A percentile compares a stretch with the other conserved stretches of the same genome.
phyloP scores from a whole-genome alignment of 2,113 vertebrate genomes.

The Galeopterus variegatus region DNA sequence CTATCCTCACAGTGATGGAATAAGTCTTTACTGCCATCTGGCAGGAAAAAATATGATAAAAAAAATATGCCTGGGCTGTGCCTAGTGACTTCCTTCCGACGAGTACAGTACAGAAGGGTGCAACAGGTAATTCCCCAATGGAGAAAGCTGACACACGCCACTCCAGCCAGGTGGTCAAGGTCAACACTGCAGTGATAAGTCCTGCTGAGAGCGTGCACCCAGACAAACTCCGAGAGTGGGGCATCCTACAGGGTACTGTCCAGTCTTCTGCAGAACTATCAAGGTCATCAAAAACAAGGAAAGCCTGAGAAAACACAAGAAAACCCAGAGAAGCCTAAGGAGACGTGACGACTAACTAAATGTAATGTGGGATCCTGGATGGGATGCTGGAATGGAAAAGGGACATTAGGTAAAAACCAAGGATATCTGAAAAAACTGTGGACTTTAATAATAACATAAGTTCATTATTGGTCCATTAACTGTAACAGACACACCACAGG shows the following conservation, averaged over 20 bases:
- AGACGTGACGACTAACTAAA: neutral
- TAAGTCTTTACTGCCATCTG: neutral
- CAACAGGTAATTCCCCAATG: neutral
- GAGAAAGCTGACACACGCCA: neutral
- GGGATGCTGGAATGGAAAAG: too few species aligned
- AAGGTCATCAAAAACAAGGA: neutral
- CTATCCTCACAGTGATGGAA: neutral
- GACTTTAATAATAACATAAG: neutral
- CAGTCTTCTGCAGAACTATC: neutral
- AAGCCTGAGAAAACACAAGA: neutral
- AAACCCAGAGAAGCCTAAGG: neutral
- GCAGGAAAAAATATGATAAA: neutral
- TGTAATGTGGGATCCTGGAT: too few species aligned
- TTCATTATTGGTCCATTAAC: neutral
- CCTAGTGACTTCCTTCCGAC: neutral
- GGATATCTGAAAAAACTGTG: neutral
- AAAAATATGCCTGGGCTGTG: neutral
- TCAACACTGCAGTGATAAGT: neutral
- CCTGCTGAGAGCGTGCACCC: accelerated
- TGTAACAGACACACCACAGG: neutral
- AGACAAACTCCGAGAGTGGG: neutral
- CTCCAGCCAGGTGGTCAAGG: neutral
- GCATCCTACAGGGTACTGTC: neutral
- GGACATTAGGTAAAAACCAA: neutral
- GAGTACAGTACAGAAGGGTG: neutral